Evolutionary conservation across 2,888 invertebrate genomes (phyloP).

Genomic region (Tetragonula carbonaria): DNA sequence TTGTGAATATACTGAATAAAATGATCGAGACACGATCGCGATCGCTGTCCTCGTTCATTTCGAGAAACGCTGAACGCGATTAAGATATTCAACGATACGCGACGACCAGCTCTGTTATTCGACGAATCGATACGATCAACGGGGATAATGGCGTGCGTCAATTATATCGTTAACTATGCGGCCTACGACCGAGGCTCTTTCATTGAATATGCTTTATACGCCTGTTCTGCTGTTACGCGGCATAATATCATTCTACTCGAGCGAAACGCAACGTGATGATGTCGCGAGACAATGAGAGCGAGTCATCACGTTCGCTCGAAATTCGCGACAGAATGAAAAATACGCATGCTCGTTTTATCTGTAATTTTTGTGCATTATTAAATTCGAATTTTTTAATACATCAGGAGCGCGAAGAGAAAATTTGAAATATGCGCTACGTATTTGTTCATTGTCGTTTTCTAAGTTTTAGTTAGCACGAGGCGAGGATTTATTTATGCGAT

Average conservation of each 20-base stretch:
- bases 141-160: constrained; percentile 46
- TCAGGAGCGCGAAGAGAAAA: too few relatives aligned
- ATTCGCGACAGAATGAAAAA: not conserved
- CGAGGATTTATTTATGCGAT: too few relatives aligned
- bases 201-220: constrained; percentile 17
- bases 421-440: too few relatives aligned
- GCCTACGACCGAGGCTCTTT: constrained; percentile 18
- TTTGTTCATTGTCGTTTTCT: too few relatives aligned
- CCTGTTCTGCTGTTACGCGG: constrained; percentile 6
- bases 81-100: constrained; percentile 57
- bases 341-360: not conserved
- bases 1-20: not conserved
- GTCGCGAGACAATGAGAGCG: constrained; percentile 6
- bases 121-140: constrained; percentile 50
- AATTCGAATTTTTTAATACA: too few relatives aligned
- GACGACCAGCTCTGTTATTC: constrained; percentile 50
- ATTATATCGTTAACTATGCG: constrained; percentile 50
- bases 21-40: constrained; percentile 25
- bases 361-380: too few relatives aligned
- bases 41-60: constrained; percentile 40
- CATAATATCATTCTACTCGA: not conserved
- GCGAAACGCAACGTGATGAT: not conserved
- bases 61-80: constrained; percentile 48
- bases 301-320: not conserved
- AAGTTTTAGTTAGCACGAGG: too few relatives aligned